Evolutionary conservation across 2,888 invertebrate species (phyloP), one percentile per base, ranked within the genome.

Genomic region (Lasius platythorax): DNA sequence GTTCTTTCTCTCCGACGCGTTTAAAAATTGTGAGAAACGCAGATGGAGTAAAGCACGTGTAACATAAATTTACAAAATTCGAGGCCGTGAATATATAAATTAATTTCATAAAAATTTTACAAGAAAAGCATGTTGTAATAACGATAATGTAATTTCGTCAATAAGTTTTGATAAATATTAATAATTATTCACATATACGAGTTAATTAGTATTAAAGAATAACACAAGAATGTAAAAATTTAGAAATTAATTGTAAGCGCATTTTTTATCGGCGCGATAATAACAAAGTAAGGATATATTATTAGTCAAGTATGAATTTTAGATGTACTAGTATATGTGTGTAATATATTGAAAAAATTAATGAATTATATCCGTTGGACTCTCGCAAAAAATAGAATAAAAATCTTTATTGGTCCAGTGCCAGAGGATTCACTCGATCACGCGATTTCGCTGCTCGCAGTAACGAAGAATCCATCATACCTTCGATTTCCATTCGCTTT

Each of bases 401-500:
- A 63, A 23, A 40, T 58, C 53, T 28, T 33, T 33, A 23, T n/a
- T 23, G 2, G 6, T 28, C 56, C 83, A 83, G 87, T 85, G 88
- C 89, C 68, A 83, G 83, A 85, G 78, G 76, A n/a, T 56, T 66
- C n/a, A 63, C 30, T 85, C 72, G 50, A 64, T 33, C 61, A 82
- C 43, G 84, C 53, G 66, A 85, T 83, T 58, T 84, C 43, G 83
- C 56, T 70, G 61, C 58, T 67, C 28, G 46, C 46, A 64, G 78
- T 81, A 79, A 85, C 89, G 87, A 86, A 81, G 73, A 76, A 73
- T 84, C 79, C 66, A 53, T 84, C 88, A 82, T 89, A 89, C 90
- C 89, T 90, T 89, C 66, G 78, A 81, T 85, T 53, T 53, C 64
- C 87, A 85, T 81, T 75, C 46, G 87, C 33, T 33, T 56, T 79